Base-by-base conservation (phyloP, 1,140 invertebrate species). In the Melitaea cinxia region DNA sequence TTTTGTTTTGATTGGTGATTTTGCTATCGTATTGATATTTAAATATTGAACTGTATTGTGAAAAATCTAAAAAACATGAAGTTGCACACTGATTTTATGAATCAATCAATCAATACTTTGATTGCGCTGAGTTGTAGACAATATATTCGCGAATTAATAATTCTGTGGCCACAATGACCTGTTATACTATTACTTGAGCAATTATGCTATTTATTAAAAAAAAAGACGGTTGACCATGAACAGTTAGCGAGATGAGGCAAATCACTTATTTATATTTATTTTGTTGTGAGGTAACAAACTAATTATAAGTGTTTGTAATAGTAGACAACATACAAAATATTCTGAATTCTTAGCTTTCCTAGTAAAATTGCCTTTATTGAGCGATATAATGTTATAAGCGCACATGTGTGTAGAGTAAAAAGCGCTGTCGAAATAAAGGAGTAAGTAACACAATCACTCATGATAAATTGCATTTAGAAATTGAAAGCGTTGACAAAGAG, bases 401-500 rank as follows among this genome's bases (percentile, higher is more conserved):
- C 21, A 24, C 26, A 14, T 42, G n/a, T 2, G 14, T 3, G 23
- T 33, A 15, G 19, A 63, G 33, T 63, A 45, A 21, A 47, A 63
- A 21, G 50, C 28, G 52, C 17, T 35, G 52, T 47, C 60, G 37
- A 47, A 55, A 63, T 62, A 62, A 62, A 62, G 49, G 24, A 62
- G 45, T 63, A 64, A 64, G 54, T 64, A 64, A 64, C 50, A 50
- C 37, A 64, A 64, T 64, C 45, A 56, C 53, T 57, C 42, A 21
- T 49, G 42, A 54, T 53, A 64, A 57, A 56, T 64, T 64, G 63
- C 68, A 67, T 75, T 79, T 68, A 49, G 56, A 72, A 73, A 79
- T 81, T 78, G 80, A 68, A 62, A 71, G 68, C 68, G 47, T 74
- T 72, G 68, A 78, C 74, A 72, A 80, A 77, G 68, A 68, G 56